A percentile compares a stretch with the other conserved stretches of the same genome.
phyloP scores from a whole-genome alignment of 2,888 invertebrate species.

The Leptinotarsa juncta region DNA sequence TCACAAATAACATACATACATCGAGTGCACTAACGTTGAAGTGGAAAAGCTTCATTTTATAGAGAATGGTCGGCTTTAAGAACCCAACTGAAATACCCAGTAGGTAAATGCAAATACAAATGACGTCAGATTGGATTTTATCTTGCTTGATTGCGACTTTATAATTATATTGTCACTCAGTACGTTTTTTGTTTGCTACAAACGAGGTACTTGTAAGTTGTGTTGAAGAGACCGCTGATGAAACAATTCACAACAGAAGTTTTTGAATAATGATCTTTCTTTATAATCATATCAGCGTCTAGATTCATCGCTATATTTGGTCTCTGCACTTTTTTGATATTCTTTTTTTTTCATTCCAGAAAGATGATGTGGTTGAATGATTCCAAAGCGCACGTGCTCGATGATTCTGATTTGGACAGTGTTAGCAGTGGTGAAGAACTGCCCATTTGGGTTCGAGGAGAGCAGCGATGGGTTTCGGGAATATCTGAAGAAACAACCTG shows the following conservation, averaged over 20 bases:
- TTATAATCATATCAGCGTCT: too few relatives aligned
- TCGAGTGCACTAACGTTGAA: too few relatives aligned
- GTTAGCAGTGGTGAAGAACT: slow-evolving; percentile 76
- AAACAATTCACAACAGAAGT: too few relatives aligned
- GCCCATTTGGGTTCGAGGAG: slow-evolving; percentile 80
- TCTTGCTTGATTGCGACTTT: background rate
- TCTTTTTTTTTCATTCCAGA: slow-evolving; percentile 29
- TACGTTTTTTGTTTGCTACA: background rate
- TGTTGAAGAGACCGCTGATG: slow-evolving; percentile 1
- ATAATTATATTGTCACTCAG: slow-evolving; percentile 2
- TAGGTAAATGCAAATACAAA: background rate
- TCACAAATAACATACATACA: too few relatives aligned
- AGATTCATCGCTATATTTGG: too few relatives aligned
- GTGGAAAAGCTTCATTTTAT: background rate
- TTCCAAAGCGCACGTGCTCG: slow-evolving; percentile 47
- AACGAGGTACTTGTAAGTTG: background rate
- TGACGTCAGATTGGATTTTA: background rate
- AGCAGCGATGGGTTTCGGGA: slow-evolving; percentile 84
- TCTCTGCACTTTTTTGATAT: too few relatives aligned
- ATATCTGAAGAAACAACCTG: slow-evolving; percentile 82
- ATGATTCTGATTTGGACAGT: slow-evolving; percentile 62
- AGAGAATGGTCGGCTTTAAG: background rate
- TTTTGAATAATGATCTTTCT: too few relatives aligned
- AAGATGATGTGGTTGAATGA: slow-evolving; percentile 60
- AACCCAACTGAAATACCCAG: background rate